phyloP scores from a whole-genome alignment of 1,140 invertebrate species.

The Pemphigus obesinymphae region DNA sequence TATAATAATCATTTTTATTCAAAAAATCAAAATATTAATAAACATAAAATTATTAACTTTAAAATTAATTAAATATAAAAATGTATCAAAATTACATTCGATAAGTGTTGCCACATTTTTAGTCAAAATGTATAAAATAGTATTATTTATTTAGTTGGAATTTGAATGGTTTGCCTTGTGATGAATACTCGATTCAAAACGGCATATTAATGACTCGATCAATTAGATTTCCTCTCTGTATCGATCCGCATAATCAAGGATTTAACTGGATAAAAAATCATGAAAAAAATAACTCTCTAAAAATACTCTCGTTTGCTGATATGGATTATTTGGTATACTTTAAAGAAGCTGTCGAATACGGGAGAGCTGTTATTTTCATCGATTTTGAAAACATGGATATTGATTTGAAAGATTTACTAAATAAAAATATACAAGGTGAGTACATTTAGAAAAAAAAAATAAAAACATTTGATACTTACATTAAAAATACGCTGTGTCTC shows the following conservation, averaged over 20 bases:
- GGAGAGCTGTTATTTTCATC: conserved; percentile 77
- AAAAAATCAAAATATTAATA: too few species aligned
- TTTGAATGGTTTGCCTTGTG: conserved; percentile 1
- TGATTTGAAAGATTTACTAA: conserved; percentile 78
- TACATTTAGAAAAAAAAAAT: background rate
- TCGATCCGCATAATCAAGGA: conserved; percentile 77
- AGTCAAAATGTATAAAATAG: too few species aligned
- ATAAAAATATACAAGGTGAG: conserved; percentile 69
- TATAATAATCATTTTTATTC: too few species aligned
- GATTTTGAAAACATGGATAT: conserved; percentile 89
- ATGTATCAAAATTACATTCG: too few species aligned
- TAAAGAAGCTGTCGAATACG: conserved; percentile 82
- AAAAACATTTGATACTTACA: too few species aligned
- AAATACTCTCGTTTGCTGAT: conserved; percentile 74
- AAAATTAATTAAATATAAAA: too few species aligned
- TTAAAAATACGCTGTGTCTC: too few species aligned
- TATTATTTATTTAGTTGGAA: background rate
- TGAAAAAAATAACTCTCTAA: conserved; percentile 58
- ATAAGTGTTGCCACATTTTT: too few species aligned
- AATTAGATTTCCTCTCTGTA: conserved; percentile 78
- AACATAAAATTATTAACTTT: too few species aligned
- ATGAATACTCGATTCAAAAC: conserved; percentile 88
- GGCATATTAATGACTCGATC: conserved; percentile 74
- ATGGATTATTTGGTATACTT: conserved; percentile 76
- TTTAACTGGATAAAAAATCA: conserved; percentile 81